phyloP scores from a whole-genome alignment of 2,113 vertebrate genomes.

The Hyperopisus bebe region DNA sequence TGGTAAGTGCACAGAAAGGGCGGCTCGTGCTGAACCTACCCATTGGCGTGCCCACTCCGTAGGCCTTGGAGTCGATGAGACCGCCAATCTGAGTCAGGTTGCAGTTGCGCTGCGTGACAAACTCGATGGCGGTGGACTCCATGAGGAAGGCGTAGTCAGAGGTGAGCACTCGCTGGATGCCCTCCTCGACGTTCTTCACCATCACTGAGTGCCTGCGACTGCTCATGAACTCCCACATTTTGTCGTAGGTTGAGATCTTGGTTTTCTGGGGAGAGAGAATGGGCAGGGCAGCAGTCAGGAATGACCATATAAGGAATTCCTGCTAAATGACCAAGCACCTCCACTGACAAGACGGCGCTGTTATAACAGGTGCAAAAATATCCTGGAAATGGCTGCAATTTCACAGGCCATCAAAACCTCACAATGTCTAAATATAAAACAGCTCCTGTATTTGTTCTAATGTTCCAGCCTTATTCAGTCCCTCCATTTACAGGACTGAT shows the following conservation, averaged over 20 bases:
- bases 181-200: slow-evolving; percentile 93
- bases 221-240: slow-evolving; percentile 99
- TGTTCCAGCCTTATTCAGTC: not conserved
- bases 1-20: not conserved
- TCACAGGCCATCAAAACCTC: slow-evolving; percentile 1
- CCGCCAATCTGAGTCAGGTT: slow-evolving; percentile 97
- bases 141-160: slow-evolving; percentile 96
- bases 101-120: slow-evolving; percentile 92
- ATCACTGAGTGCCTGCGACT: slow-evolving; percentile 91
- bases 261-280: slow-evolving; percentile 76
- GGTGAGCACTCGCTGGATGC: slow-evolving; percentile 90
- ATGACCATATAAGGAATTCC: not conserved
- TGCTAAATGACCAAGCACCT: not conserved
- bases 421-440: not conserved
- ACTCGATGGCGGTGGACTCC: slow-evolving; percentile 97
- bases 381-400: not conserved
- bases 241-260: slow-evolving; percentile 97
- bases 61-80: slow-evolving; percentile 95
- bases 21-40: slow-evolving; percentile 65
- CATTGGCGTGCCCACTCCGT: slow-evolving; percentile 94
- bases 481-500: not conserved
- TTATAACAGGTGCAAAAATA: not conserved
- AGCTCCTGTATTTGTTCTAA: not conserved
- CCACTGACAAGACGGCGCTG: not conserved
- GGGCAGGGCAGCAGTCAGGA: not conserved